phyloP scores from a whole-genome alignment of 1,140 invertebrate genomes.

The Sinella curviseta region DNA sequence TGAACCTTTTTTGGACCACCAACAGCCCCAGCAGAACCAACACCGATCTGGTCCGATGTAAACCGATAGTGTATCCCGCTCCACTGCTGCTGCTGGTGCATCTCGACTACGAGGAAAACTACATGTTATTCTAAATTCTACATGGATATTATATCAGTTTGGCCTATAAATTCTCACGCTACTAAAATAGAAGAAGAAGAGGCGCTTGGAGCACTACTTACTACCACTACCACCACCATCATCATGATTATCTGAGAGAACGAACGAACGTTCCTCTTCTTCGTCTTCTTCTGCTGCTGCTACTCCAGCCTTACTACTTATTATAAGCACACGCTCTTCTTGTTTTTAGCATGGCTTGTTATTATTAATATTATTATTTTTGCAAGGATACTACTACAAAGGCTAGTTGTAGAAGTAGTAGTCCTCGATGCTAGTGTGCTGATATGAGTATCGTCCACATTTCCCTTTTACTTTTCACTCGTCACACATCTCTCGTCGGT shows the following conservation, averaged over 20 bases:
- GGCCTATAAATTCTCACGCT: neutral
- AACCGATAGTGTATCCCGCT: neutral
- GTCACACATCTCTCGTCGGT: neutral
- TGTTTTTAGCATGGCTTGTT: neutral
- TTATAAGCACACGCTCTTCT: too few relatives aligned
- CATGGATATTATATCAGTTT: neutral
- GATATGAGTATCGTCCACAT: neutral
- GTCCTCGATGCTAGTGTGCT: neutral
- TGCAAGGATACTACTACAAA: neutral
- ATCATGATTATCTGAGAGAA: too few relatives aligned
- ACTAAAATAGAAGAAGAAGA: too few relatives aligned
- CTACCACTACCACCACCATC: neutral
- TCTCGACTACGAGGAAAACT: too few relatives aligned
- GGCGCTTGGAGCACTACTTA: too few relatives aligned
- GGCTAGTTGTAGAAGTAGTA: neutral
- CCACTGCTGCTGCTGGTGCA: neutral
- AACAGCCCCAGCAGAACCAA: neutral
- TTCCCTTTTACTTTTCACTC: slow-evolving; percentile 13
- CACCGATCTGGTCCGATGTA: neutral
- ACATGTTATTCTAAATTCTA: neutral
- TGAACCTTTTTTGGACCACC: neutral
- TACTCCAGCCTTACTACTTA: too few relatives aligned
- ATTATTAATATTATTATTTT: neutral
- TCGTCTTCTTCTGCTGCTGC: too few relatives aligned
- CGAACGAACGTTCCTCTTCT: neutral